Base-by-base conservation (phyloP, 2,888 invertebrate species). In the Eulithis testata region DNA sequence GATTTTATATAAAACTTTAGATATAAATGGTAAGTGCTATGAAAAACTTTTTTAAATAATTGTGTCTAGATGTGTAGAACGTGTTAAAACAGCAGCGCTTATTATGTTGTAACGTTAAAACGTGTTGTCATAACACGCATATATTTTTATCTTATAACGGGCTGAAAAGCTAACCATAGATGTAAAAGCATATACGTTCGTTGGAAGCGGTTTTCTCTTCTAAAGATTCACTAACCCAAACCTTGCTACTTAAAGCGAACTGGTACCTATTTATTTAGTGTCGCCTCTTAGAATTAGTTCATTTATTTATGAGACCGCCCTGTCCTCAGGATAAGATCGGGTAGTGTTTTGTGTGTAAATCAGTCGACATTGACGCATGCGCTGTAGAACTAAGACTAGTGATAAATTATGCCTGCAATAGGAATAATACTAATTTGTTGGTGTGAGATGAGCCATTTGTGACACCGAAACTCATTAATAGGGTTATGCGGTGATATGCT, bases 231-330 rank as follows among this genome's bases (percentile, higher is more conserved):
- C 37, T 45, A 61, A 63, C 53, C 63, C 50, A 21, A 47, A 60
- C 14, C 56, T 14, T 31, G 47, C 58, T 57, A 52, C 59, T 61
- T 60, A 56, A 56, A 37, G 60, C 36, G 49, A 66, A 47, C 63
- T 45, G 47, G 65, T 68, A 61, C 59, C 65, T 72, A 58, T 70
- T 64, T 72, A 65, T 65, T 68, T 64, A 66, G 59, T 57, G 70
- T 57, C 63, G 66, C 70, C 74, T 79, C 77, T 77, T 72, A 72
- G 80, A 81, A 84, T 83, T 82, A 83, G 79, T 77, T 80, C 73
- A 81, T 79, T 84, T 84, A 84, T 85, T 84, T 85, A 84, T 80
- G 83, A 70, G 81, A 83, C 84, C 83, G 73, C 82, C 71, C 75
- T 80, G 80, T 79, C 80, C 70, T 63, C 73, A 63, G 81, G 83